Evolutionary conservation across 2,888 invertebrate genomes (phyloP).

Genomic region (Augochlorella aurata): DNA sequence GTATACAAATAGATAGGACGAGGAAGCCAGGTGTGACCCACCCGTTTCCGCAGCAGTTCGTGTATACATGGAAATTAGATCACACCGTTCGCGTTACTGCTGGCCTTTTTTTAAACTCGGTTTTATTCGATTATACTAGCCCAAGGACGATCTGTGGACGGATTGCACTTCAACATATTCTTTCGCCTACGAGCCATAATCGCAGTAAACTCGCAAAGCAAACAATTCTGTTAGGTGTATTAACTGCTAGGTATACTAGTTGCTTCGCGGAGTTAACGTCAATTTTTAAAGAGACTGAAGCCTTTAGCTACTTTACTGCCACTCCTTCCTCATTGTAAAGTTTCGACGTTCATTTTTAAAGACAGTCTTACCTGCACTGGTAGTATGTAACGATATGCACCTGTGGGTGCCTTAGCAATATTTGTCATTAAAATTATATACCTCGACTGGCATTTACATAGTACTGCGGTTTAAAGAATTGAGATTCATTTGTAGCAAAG

Average conservation of each 20-base stretch:
- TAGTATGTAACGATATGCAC: too few species aligned
- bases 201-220: background rate
- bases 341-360: background rate
- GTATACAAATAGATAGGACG: slow-evolving; percentile 65
- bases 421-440: too few species aligned
- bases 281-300: background rate
- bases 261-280: background rate
- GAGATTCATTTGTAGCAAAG: too few species aligned
- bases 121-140: slow-evolving; percentile 23
- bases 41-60: slow-evolving; percentile 61
- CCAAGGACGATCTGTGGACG: slow-evolving; percentile 29
- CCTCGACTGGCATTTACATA: too few species aligned
- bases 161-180: slow-evolving; percentile 21
- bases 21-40: slow-evolving; percentile 74
- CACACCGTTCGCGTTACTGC: slow-evolving; percentile 44
- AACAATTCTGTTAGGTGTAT: background rate
- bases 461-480: too few species aligned
- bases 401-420: too few species aligned
- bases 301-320: background rate
- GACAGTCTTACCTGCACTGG: background rate
- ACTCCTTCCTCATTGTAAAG: background rate
- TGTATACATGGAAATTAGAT: slow-evolving; percentile 65
- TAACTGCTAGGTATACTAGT: background rate
- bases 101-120: slow-evolving; percentile 4
- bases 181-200: background rate